Evolutionary conservation across 2,113 vertebrate genomes (phyloP).

Genomic region (Xenopus borealis): DNA sequence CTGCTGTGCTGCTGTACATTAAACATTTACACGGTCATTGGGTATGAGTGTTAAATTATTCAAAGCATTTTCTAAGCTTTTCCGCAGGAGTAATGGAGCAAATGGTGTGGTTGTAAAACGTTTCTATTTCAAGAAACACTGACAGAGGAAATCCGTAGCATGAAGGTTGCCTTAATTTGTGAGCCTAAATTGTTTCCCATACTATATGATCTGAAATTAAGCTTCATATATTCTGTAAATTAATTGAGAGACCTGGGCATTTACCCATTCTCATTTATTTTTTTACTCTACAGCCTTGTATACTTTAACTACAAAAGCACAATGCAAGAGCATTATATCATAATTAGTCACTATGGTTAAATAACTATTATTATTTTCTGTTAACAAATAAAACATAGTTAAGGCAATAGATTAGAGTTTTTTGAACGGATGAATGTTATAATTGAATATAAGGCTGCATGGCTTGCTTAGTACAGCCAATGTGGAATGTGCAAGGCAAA

Average conservation of each 20-base stretch:
- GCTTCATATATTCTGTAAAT: too few relatives aligned
- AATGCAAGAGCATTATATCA: neutral
- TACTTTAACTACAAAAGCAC: neutral
- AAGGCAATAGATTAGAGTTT: too few relatives aligned
- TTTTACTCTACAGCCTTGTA: neutral
- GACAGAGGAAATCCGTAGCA: conserved; percentile 24
- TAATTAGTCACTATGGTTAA: too few relatives aligned
- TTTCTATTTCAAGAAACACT: conserved; percentile 24
- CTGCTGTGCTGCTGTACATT: conserved; percentile 26
- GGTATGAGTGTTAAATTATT: conserved; percentile 42
- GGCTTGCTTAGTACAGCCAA: too few relatives aligned
- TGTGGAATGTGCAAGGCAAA: too few relatives aligned
- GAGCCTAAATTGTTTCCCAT: conserved; percentile 4
- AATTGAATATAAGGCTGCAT: too few relatives aligned
- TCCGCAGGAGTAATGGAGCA: conserved; percentile 43
- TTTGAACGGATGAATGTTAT: too few relatives aligned
- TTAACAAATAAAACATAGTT: too few relatives aligned
- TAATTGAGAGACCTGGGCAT: neutral
- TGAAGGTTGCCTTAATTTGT: conserved; percentile 25
- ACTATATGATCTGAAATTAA: neutral
- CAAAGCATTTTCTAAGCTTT: conserved; percentile 35
- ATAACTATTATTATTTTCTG: too few relatives aligned
- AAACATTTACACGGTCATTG: conserved; percentile 36
- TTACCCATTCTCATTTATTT: conserved; percentile 2
- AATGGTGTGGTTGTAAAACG: conserved; percentile 39